phyloP scores from a whole-genome alignment of 2,888 invertebrate genomes.

The Chrysopilus asiliformis region DNA sequence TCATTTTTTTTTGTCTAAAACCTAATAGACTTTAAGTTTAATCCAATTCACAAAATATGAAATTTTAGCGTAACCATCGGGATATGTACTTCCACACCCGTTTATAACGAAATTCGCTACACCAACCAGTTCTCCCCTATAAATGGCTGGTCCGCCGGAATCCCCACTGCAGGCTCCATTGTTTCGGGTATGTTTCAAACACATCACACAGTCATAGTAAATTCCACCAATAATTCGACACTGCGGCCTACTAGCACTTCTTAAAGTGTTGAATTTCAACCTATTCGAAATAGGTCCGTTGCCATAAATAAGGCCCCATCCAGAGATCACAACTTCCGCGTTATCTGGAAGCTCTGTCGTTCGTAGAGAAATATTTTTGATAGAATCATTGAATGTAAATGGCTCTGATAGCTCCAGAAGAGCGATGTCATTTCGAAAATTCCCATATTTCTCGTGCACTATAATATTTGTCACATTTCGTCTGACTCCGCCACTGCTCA shows the following conservation, averaged over 20 bases:
- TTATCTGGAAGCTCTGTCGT: slow-evolving; percentile 18
- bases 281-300: slow-evolving; percentile 19
- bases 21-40: too few species aligned
- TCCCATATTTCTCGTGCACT: slow-evolving; percentile 21
- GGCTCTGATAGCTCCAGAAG: slow-evolving; percentile 22
- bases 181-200: slow-evolving; percentile 19
- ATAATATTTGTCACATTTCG: slow-evolving; percentile 21
- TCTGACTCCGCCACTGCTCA: slow-evolving; percentile 23
- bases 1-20: too few species aligned
- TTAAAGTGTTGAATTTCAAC: slow-evolving; percentile 21
- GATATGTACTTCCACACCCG: slow-evolving; percentile 22
- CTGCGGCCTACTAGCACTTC: slow-evolving; percentile 17
- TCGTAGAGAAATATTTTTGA: slow-evolving; percentile 21
- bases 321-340: slow-evolving; percentile 19
- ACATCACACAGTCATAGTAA: slow-evolving; percentile 21
- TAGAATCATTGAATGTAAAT: slow-evolving; percentile 17
- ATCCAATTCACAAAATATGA: slow-evolving; percentile 9
- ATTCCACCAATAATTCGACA: slow-evolving; percentile 17
- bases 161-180: slow-evolving; percentile 30
- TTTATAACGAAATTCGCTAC: slow-evolving; percentile 25
- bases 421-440: slow-evolving; percentile 23
- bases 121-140: slow-evolving; percentile 22
- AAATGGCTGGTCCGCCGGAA: slow-evolving; percentile 30
- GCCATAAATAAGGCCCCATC: slow-evolving; percentile 25
- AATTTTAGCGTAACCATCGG: slow-evolving; percentile 30